Conservation (phyloP, 2,113 vertebrate genomes). For the Trichechus manatus region DNA sequence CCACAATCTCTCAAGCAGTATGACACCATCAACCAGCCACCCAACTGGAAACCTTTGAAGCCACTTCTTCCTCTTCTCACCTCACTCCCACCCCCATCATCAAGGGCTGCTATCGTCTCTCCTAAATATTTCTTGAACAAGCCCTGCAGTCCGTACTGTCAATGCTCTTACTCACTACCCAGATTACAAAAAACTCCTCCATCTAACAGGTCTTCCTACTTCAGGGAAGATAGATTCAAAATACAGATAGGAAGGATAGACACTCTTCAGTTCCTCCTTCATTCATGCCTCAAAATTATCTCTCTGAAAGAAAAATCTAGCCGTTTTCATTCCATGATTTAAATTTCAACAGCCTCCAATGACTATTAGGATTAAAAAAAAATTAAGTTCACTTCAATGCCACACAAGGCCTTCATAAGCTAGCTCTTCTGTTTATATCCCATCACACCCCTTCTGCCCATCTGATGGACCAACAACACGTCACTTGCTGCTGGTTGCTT, state of each 20-base stretch:
- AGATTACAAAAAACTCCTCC: not conserved
- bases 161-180: not conserved
- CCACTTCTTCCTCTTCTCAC: not conserved
- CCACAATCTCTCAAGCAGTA: not conserved
- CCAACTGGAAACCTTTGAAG: not conserved
- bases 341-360: not conserved
- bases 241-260: not conserved
- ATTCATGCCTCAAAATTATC: not conserved
- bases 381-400: not conserved
- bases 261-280: not conserved
- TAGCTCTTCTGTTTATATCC: not conserved
- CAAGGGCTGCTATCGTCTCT: not conserved
- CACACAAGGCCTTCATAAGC: not conserved
- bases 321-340: not conserved
- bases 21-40: not conserved
- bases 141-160: not conserved
- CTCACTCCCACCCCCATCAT: not conserved
- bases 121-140: not conserved
- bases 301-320: not conserved
- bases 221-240: not conserved
- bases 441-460: not conserved
- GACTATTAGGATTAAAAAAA: slow-evolving; percentile 16
- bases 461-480: not conserved
- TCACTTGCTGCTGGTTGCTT: not conserved
- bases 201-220: not conserved